These are phyloP conservation scores for Falco cherrug DNA, from an alignment of 2,797 vertebrate species.

Conservation along the genomic window DNA sequence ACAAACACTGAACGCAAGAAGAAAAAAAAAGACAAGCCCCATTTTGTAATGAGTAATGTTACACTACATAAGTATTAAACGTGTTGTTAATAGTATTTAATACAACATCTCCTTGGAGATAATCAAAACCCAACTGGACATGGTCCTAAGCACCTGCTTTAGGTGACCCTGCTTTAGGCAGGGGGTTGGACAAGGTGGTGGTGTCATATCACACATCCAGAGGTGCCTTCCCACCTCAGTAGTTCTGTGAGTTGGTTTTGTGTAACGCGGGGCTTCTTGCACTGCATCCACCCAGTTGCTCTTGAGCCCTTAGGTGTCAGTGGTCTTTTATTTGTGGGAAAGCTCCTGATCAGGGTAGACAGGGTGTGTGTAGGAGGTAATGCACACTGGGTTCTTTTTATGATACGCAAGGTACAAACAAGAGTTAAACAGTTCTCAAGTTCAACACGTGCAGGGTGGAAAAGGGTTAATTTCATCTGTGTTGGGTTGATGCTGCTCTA, in stretches of 20 bases:
- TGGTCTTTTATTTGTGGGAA: not conserved
- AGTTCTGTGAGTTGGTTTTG: not conserved
- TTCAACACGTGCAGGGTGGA: not conserved
- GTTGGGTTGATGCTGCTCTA: not conserved
- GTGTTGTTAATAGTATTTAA: not conserved
- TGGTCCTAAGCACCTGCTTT: not conserved
- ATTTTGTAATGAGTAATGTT: not conserved
- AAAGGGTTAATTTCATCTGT: not conserved
- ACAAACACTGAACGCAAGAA: not conserved
- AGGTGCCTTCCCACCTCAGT: not conserved
- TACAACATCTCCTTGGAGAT: not conserved
- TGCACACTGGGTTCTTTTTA: not conserved
- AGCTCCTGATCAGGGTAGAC: not conserved
- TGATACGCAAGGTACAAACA: not conserved
- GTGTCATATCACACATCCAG: not conserved
- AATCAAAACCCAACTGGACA: not conserved
- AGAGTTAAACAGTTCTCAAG: not conserved
- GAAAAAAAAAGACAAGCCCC: not conserved
- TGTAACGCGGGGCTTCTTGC: not conserved
- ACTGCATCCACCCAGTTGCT: not conserved
- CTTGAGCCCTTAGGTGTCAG: not conserved
- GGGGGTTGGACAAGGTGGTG: not conserved
- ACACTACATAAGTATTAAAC: not conserved
- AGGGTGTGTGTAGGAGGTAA: not conserved
- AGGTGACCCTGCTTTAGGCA: not conserved